These are phyloP conservation scores for Rostratula benghalensis DNA, from an alignment of 2,113 vertebrate species.

Conservation along the genomic window DNA sequence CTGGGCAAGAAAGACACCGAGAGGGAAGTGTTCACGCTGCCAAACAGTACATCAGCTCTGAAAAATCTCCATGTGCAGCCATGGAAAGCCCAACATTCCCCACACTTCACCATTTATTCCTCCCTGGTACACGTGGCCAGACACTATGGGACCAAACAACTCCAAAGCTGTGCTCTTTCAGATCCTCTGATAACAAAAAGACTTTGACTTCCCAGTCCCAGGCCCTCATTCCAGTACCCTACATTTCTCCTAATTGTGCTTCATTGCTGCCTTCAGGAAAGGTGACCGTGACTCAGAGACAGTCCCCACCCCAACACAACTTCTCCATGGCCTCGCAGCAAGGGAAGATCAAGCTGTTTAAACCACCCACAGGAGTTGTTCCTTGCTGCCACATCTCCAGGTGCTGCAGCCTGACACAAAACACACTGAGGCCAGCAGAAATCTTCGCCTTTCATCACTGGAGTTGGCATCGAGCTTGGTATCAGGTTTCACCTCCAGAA, in stretches of 20 bases:
- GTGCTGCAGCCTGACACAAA: background rate
- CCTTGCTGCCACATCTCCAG: background rate
- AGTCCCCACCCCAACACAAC: background rate
- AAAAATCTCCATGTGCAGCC: background rate
- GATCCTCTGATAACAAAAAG: background rate
- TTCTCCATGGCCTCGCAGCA: background rate
- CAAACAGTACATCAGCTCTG: background rate
- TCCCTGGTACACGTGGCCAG: background rate
- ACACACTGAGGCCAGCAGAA: accelerated
- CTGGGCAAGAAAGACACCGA: background rate
- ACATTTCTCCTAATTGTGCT: accelerated
- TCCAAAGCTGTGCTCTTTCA: background rate
- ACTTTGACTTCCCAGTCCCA: background rate
- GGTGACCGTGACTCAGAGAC: background rate
- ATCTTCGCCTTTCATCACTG: background rate
- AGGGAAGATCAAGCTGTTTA: background rate
- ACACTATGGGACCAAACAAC: background rate
- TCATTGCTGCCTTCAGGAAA: background rate
- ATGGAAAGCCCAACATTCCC: background rate
- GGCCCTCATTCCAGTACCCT: background rate
- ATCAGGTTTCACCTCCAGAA: background rate
- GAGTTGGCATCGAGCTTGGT: background rate
- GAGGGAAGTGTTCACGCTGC: background rate
- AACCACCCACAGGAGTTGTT: accelerated
- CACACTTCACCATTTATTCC: background rate